Evolutionary conservation across 2,113 vertebrate species (phyloP).

Genomic region (Indicator indicator): DNA sequence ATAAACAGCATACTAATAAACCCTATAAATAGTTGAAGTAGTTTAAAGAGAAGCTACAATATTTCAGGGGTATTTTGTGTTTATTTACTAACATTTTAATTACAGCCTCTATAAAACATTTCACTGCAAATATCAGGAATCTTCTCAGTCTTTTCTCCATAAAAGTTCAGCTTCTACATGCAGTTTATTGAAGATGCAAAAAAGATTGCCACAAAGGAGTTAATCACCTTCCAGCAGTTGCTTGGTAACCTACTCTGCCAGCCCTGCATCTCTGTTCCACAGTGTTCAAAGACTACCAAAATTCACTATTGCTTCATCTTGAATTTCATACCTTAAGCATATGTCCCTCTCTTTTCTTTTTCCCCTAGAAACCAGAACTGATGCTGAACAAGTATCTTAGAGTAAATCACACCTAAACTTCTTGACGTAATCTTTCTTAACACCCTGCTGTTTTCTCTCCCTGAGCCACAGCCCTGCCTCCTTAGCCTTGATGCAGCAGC

Average conservation of each 20-base stretch:
- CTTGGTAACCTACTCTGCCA: constrained; percentile 36
- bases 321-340: not conserved
- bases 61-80: not conserved
- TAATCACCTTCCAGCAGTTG: constrained; percentile 25
- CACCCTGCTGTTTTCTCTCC: not conserved
- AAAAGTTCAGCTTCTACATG: not conserved
- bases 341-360: not conserved
- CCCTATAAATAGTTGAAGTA: not conserved
- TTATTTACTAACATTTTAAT: not conserved
- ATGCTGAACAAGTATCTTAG: not conserved
- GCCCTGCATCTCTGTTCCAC: not conserved
- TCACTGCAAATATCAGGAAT: not conserved
- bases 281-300: not conserved
- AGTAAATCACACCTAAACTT: not conserved
- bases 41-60: not conserved
- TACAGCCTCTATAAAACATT: not conserved
- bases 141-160: not conserved
- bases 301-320: not conserved
- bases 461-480: not conserved
- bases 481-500: not conserved
- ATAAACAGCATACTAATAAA: not conserved
- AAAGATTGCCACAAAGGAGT: not conserved
- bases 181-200: not conserved
- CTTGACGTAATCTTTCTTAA: not conserved
- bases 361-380: not conserved